phyloP scores from a whole-genome alignment of 2,888 invertebrate species.

The Xanthia togata region DNA sequence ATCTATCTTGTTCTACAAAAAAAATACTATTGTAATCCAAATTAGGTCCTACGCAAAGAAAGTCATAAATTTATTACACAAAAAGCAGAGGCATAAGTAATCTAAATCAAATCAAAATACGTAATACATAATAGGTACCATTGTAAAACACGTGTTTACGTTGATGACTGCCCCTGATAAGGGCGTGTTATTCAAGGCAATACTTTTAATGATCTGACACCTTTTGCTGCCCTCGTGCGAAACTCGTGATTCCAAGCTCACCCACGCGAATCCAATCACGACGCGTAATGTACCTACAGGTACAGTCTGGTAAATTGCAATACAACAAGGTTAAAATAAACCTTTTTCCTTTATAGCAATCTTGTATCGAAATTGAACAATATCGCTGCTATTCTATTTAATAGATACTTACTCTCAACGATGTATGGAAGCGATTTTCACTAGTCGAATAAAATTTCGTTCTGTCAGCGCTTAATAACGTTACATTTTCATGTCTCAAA shows the following conservation, averaged over 20 bases:
- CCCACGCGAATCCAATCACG: slow-evolving; percentile 46
- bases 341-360: slow-evolving; percentile 34
- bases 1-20: neutral
- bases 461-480: slow-evolving; percentile 23
- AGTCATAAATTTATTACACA: neutral
- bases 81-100: neutral
- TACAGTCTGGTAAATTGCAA: slow-evolving; percentile 40
- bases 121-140: neutral
- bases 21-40: neutral
- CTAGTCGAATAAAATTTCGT: slow-evolving; percentile 21
- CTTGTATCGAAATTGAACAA: slow-evolving; percentile 41
- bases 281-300: slow-evolving; percentile 20
- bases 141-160: slow-evolving; percentile 43
- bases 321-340: slow-evolving; percentile 41
- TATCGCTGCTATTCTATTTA: slow-evolving; percentile 38
- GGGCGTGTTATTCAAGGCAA: slow-evolving; percentile 39
- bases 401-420: slow-evolving; percentile 11
- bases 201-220: slow-evolving; percentile 57
- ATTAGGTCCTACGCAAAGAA: neutral
- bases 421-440: neutral
- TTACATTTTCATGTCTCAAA: slow-evolving; percentile 4
- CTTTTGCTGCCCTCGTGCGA: slow-evolving; percentile 26
- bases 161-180: slow-evolving; percentile 3
- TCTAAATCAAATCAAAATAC: slow-evolving; percentile 9
- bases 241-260: slow-evolving; percentile 33